Conservation (phyloP, 2,888 invertebrate genomes). For the Drosophila siamana region DNA sequence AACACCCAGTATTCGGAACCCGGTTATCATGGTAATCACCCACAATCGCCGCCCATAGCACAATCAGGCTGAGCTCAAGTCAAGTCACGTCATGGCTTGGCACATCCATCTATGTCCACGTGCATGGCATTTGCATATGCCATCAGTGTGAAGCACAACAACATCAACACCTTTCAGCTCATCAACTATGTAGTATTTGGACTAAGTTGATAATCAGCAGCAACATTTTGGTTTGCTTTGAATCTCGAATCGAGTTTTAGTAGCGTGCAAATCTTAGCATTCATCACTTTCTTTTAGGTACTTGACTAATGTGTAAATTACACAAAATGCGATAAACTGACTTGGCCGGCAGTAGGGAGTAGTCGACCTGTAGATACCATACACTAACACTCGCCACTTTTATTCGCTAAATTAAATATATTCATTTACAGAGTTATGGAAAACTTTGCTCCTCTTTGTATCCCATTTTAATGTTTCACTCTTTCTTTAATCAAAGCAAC, state of each 20-base stretch:
- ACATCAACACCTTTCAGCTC: conserved; percentile 37
- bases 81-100: conserved; percentile 30
- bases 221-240: conserved; percentile 56
- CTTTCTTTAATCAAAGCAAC: conserved; percentile 6
- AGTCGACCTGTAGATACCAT: conserved; percentile 31
- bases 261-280: conserved; percentile 68
- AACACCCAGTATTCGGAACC: conserved; percentile 16
- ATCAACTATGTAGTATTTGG: conserved; percentile 43
- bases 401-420: not conserved
- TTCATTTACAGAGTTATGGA: not conserved
- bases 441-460: not conserved
- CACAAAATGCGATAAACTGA: conserved; percentile 41
- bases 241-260: conserved; percentile 57
- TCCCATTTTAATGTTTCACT: not conserved
- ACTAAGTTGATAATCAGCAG: conserved; percentile 54
- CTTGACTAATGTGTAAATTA: conserved; percentile 75
- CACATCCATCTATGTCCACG: conserved; percentile 59
- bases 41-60: conserved; percentile 2
- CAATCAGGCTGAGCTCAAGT: conserved; percentile 18
- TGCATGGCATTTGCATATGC: conserved; percentile 63
- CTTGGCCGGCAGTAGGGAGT: not conserved
- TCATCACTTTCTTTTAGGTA: conserved; percentile 73
- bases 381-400: not conserved
- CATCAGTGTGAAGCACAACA: conserved; percentile 32
- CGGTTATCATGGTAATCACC: conserved; percentile 8